These are phyloP conservation scores for Hestina assimilis DNA, from an alignment of 1,140 invertebrate genomes.

Conservation along the genomic window DNA sequence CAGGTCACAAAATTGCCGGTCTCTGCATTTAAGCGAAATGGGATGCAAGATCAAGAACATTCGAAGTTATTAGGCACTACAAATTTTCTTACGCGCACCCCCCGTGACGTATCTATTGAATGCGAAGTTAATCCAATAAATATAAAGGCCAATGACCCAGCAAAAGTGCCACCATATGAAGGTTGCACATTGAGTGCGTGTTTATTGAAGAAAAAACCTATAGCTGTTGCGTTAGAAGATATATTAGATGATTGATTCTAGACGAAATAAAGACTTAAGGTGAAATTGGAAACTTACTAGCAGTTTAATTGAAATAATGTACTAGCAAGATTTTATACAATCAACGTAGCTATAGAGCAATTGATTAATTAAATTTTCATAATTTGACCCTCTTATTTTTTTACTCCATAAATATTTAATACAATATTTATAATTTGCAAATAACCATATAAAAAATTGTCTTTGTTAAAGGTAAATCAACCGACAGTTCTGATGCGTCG, in stretches of 20 bases:
- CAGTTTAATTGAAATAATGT: too few relatives aligned
- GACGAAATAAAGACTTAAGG: not conserved
- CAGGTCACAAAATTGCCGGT: conserved; percentile 64
- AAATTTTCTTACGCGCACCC: conserved; percentile 57
- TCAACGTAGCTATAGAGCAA: not conserved
- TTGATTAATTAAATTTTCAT: not conserved
- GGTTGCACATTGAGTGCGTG: conserved; percentile 30
- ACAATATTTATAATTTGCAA: not conserved
- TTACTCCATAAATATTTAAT: not conserved
- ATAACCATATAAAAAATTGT: not conserved
- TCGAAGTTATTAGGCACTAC: conserved; percentile 53
- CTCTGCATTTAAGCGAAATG: conserved; percentile 67
- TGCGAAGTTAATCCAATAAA: conserved; percentile 40
- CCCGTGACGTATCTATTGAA: conserved; percentile 55
- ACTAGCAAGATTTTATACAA: not conserved
- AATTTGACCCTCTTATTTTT: not conserved
- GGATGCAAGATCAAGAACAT: conserved; percentile 68
- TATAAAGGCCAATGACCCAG: conserved; percentile 51
- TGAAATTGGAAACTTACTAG: not conserved
- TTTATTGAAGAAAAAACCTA: conserved; percentile 51
- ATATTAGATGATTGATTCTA: conserved; percentile 47
- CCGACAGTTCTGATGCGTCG: conserved; percentile 57
- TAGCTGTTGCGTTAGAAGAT: conserved; percentile 56
- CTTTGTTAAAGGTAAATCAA: conserved; percentile 62
- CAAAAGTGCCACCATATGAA: conserved; percentile 49